Conservation (phyloP, 2,797 vertebrate genomes). For the Galago senegalensis region DNA sequence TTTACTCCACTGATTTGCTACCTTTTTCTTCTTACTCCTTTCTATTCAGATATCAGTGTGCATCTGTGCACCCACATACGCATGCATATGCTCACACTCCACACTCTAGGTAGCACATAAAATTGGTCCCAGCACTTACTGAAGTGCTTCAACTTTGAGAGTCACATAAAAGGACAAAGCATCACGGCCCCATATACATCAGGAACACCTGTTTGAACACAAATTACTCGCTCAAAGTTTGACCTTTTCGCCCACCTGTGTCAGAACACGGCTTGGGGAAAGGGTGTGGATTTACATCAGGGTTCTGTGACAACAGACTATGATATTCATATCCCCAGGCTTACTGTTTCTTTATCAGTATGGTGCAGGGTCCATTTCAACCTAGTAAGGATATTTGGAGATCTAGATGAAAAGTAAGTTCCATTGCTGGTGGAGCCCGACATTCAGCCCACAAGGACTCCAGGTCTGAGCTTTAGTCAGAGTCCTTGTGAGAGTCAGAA, state of each 20-base stretch:
- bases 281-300: background rate
- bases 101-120: background rate
- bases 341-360: background rate
- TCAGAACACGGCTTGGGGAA: background rate
- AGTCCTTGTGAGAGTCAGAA: background rate
- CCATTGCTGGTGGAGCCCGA: background rate
- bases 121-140: background rate
- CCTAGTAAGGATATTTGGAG: background rate
- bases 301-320: background rate
- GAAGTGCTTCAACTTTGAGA: background rate
- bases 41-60: background rate
- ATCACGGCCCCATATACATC: no score
- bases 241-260: background rate
- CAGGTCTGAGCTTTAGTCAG: background rate
- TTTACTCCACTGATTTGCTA: background rate
- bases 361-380: background rate
- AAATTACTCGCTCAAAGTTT: background rate
- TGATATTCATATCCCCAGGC: background rate
- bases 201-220: background rate
- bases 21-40: background rate
- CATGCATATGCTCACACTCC: accelerated
- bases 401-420: background rate
- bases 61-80: background rate
- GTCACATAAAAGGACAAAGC: background rate
- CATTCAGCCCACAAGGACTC: background rate